A percentile compares a stretch with the other conserved stretches of the same genome.
These are phyloP conservation scores for Zaprionus camerounensis DNA, from an alignment of 1,140 invertebrate genomes.

Conservation along the genomic window DNA sequence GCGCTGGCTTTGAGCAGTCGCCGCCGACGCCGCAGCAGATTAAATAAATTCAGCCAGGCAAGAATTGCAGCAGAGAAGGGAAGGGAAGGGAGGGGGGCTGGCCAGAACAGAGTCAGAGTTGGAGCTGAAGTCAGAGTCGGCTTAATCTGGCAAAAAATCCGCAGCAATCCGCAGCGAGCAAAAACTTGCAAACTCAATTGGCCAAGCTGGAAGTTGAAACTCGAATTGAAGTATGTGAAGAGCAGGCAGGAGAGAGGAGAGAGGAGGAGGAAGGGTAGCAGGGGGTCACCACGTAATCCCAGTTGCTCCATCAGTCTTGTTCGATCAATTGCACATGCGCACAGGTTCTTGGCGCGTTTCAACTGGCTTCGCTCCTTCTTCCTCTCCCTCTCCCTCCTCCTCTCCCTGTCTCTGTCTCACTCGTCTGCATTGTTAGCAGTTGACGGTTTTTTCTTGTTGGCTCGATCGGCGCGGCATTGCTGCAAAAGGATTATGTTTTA, in stretches of 20 bases:
- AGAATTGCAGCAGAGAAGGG: constrained; percentile 26
- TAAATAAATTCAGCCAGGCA: constrained; percentile 82
- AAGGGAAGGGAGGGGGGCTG: constrained; percentile 18
- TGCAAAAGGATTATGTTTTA: constrained; percentile 83
- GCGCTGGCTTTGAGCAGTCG: constrained; percentile 70
- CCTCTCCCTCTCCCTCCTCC: constrained; percentile 9
- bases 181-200: constrained; percentile 83
- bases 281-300: constrained; percentile 71
- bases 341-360: constrained; percentile 65
- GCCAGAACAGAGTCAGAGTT: constrained; percentile 17
- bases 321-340: constrained; percentile 83
- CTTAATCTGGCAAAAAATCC: constrained; percentile 72
- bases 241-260: background rate
- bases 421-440: constrained; percentile 61
- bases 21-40: constrained; percentile 78
- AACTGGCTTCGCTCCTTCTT: background rate
- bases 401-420: background rate
- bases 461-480: constrained; percentile 37
- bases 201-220: constrained; percentile 33
- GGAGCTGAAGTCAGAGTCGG: constrained; percentile 26
- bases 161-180: constrained; percentile 56
- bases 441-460: constrained; percentile 41
- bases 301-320: constrained; percentile 83
- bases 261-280: background rate
- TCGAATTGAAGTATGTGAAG: constrained; percentile 11